These are phyloP conservation scores for Diogma glabrata DNA, from an alignment of 2,888 invertebrate genomes.

Conservation along the genomic window DNA sequence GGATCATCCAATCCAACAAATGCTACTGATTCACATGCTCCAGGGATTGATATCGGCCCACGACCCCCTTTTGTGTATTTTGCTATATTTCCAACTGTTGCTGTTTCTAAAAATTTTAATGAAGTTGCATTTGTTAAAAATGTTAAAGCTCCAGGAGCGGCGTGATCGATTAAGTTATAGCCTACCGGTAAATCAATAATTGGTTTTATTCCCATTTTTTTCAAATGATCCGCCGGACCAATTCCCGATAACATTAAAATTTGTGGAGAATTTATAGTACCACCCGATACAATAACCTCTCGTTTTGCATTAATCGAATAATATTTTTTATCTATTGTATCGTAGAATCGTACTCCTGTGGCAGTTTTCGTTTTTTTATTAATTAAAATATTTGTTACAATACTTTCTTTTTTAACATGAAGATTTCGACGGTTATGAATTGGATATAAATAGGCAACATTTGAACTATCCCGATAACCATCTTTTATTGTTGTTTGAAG, in stretches of 20 bases:
- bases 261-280: constrained; percentile 71
- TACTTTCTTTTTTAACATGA: constrained; percentile 42
- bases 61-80: not conserved
- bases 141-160: constrained; percentile 53
- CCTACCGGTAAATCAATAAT: constrained; percentile 51
- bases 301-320: constrained; percentile 42
- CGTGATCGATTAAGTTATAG: constrained; percentile 51
- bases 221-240: constrained; percentile 47
- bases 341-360: constrained; percentile 43
- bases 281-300: constrained; percentile 64
- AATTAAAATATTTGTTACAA: constrained; percentile 44
- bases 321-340: constrained; percentile 33
- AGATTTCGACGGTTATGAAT: constrained; percentile 42
- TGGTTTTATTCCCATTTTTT: constrained; percentile 41
- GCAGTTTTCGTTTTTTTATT: constrained; percentile 38
- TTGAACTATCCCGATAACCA: constrained; percentile 47
- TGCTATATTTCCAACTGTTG: not conserved
- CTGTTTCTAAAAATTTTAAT: constrained; percentile 14
- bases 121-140: constrained; percentile 42
- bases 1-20: constrained; percentile 49
- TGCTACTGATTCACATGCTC: constrained; percentile 49
- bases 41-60: constrained; percentile 40
- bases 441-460: constrained; percentile 47
- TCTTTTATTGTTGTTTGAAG: constrained; percentile 47
- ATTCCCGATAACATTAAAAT: constrained; percentile 68